These are phyloP conservation scores for Bacillus rossius DNA, from an alignment of 1,140 invertebrate genomes.

Conservation along the genomic window DNA sequence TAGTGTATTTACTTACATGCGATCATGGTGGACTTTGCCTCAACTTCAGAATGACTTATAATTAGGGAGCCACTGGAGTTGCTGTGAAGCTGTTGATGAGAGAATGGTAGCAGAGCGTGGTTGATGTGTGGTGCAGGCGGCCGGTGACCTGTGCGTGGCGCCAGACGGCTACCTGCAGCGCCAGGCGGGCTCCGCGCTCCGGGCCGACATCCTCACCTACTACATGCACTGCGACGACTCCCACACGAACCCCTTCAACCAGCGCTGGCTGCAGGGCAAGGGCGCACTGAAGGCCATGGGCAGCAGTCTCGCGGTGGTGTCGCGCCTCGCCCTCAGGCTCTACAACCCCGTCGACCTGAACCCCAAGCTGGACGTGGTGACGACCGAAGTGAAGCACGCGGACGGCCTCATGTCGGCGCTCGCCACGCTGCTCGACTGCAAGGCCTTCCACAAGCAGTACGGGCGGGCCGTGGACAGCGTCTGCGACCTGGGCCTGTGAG, in stretches of 20 bases:
- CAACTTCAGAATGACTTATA: too few species aligned
- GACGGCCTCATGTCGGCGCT: constrained; percentile 52
- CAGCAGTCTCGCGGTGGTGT: constrained; percentile 53
- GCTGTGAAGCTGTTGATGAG: too few species aligned
- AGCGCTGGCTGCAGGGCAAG: constrained; percentile 63
- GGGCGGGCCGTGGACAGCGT: constrained; percentile 65
- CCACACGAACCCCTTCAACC: constrained; percentile 71
- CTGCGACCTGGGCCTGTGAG: constrained; percentile 73
- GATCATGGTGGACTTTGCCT: too few species aligned
- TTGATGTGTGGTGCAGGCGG: constrained; percentile 42
- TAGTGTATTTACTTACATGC: too few species aligned
- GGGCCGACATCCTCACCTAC: constrained; percentile 62
- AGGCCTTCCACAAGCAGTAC: constrained; percentile 72
- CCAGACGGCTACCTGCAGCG: constrained; percentile 51
- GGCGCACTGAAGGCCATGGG: constrained; percentile 64
- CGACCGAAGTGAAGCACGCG: constrained; percentile 62
- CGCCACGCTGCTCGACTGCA: constrained; percentile 71
- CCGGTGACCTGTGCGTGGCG: constrained; percentile 71
- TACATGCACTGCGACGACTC: constrained; percentile 77
- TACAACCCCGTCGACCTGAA: constrained; percentile 57
- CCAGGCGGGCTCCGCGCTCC: constrained; percentile 34
- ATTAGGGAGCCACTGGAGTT: too few species aligned
- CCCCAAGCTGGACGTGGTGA: constrained; percentile 62
- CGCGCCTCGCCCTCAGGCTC: constrained; percentile 53
- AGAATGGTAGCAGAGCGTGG: too few species aligned